Percentiles rank a stretch among this genome's conserved stretches.
These are phyloP conservation scores for Catostylus mosaicus DNA, from an alignment of 30 jellyfish, hydroid and myxozoan species.

Conservation along the genomic window DNA sequence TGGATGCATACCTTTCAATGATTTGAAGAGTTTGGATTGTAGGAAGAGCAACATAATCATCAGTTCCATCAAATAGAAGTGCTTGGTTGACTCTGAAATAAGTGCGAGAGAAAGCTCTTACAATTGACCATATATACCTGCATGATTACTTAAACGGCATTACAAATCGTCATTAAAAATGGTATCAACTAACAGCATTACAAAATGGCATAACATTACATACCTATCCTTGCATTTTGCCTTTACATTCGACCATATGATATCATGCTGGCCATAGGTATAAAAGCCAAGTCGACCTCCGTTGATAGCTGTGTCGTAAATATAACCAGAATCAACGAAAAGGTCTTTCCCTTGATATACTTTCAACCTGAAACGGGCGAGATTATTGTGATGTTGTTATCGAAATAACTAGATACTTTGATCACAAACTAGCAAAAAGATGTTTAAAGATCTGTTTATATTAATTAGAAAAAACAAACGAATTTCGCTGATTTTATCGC, in stretches of 20 bases:
- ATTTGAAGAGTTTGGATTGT: constrained; percentile 53
- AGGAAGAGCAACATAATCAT: constrained; percentile 76
- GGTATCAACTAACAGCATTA: too few relatives aligned
- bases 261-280: constrained; percentile 87
- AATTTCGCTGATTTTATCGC: too few relatives aligned
- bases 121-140: too few relatives aligned
- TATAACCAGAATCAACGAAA: constrained; percentile 86
- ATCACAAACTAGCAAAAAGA: too few relatives aligned
- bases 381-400: too few relatives aligned
- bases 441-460: too few relatives aligned
- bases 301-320: constrained; percentile 73
- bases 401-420: too few relatives aligned
- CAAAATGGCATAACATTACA: too few relatives aligned
- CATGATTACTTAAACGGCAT: too few relatives aligned
- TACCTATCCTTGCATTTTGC: constrained; percentile 84
- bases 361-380: constrained; percentile 31
- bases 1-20: constrained; percentile 58
- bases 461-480: too few relatives aligned
- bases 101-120: not conserved
- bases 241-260: constrained; percentile 78
- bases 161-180: too few relatives aligned
- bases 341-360: constrained; percentile 63
- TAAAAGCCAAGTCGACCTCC: constrained; percentile 94
- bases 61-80: constrained; percentile 68
- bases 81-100: constrained; percentile 79